phyloP scores from a whole-genome alignment of 2,888 invertebrate genomes.

The Lepidonotus clava region DNA sequence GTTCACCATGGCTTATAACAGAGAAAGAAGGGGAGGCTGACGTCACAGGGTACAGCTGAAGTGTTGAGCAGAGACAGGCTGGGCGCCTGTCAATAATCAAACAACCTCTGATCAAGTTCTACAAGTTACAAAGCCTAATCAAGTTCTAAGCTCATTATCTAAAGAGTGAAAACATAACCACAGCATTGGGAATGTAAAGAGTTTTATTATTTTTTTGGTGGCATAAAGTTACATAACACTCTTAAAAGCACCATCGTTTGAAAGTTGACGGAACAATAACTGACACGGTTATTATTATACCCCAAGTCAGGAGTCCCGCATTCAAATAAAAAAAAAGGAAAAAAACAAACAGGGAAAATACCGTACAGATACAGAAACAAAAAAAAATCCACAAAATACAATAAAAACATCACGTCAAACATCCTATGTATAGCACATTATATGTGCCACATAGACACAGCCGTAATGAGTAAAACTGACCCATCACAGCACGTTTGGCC shows the following conservation, averaged over 20 bases:
- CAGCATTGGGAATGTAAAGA: constrained; percentile 47
- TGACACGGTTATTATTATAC: not conserved
- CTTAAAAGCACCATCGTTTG: constrained; percentile 46
- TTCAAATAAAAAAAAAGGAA: not conserved
- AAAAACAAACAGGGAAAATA: not conserved
- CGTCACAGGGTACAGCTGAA: no score
- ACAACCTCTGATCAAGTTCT: no score
- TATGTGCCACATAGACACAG: not conserved
- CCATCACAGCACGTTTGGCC: constrained; percentile 1
- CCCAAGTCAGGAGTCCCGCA: not conserved
- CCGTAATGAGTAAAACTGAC: not conserved
- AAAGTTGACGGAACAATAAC: constrained; percentile 18
- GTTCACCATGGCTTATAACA: no score
- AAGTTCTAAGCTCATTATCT: no score
- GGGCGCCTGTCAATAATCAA: no score
- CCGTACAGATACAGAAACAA: not conserved
- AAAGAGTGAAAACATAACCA: not conserved
- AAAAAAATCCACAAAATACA: not conserved
- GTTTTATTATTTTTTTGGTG: constrained; percentile 46
- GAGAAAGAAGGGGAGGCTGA: no score
- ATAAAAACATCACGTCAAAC: not conserved
- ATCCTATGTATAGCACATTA: not conserved
- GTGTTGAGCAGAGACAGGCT: no score
- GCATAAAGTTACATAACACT: constrained; percentile 49
- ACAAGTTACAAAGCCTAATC: no score